Conservation (phyloP, 2,888 invertebrate species). For the Agrochola lota region DNA sequence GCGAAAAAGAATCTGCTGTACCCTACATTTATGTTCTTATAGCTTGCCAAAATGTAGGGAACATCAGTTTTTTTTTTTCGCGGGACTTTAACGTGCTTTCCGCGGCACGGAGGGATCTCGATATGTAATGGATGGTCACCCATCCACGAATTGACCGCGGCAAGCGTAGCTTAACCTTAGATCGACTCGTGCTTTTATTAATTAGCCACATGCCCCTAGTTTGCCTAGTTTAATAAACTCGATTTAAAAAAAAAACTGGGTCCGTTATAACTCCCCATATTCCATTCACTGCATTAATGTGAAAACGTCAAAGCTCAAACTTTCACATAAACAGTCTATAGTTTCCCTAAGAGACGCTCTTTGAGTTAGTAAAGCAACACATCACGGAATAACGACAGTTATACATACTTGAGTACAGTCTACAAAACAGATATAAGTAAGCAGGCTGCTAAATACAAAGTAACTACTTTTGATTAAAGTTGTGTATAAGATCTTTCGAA, state of each 20-base stretch:
- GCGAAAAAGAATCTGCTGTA: too few species aligned
- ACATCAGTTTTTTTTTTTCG: too few species aligned
- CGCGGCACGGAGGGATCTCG: too few species aligned
- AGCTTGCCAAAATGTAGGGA: too few species aligned
- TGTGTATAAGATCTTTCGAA: background rate
- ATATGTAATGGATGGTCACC: too few species aligned
- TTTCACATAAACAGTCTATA: slow-evolving; percentile 19
- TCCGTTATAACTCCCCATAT: background rate
- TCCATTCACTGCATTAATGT: slow-evolving; percentile 3
- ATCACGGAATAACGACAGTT: slow-evolving; percentile 29
- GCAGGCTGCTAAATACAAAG: background rate
- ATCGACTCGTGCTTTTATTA: too few species aligned
- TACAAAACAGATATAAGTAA: background rate
- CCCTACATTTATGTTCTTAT: too few species aligned
- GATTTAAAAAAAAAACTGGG: background rate
- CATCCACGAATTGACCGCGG: too few species aligned
- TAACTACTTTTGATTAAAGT: background rate
- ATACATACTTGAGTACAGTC: slow-evolving; percentile 12
- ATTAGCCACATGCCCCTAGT: too few species aligned
- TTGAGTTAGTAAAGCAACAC: slow-evolving; percentile 45
- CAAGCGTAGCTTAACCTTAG: too few species aligned
- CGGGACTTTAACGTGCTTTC: too few species aligned
- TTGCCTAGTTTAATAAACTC: too few species aligned
- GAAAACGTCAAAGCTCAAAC: slow-evolving; percentile 24
- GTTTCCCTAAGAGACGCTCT: slow-evolving; percentile 24